phyloP scores from a whole-genome alignment of 2,797 vertebrate genomes.

The Paramormyrops hopkinsi region DNA sequence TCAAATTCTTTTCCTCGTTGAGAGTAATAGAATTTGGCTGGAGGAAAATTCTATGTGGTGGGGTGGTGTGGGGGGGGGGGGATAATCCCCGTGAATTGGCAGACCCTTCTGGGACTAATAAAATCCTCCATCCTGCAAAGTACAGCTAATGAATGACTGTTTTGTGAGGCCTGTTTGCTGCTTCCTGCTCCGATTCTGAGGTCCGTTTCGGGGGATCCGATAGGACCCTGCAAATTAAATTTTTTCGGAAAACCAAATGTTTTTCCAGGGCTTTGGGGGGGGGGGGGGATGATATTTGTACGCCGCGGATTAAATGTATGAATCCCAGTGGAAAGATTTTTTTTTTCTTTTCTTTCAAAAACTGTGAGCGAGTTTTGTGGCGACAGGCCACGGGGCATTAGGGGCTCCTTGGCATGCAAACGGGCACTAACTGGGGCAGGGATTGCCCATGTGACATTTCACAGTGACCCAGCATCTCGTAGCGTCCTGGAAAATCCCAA shows the following conservation, averaged over 20 bases:
- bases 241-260: conserved; percentile 30
- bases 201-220: conserved; percentile 31
- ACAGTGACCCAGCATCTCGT: conserved; percentile 43
- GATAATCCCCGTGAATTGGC: conserved; percentile 53
- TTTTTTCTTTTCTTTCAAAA: background rate
- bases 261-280: conserved; percentile 25
- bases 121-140: conserved; percentile 51
- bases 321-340: background rate
- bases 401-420: conserved; percentile 25
- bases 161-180: conserved; percentile 40
- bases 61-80: conserved; percentile 35
- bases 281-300: conserved; percentile 33
- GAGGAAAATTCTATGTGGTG: conserved; percentile 61
- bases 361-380: conserved; percentile 11
- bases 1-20: conserved; percentile 44
- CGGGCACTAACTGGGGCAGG: conserved; percentile 47
- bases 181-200: conserved; percentile 27
- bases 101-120: conserved; percentile 54
- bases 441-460: conserved; percentile 60
- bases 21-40: conserved; percentile 62
- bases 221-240: conserved; percentile 34
- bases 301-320: conserved; percentile 22
- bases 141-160: conserved; percentile 41
- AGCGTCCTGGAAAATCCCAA: conserved; percentile 56
- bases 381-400: conserved; percentile 20